A percentile compares a stretch with the other conserved stretches of the same genome.
Conservation (phyloP, 2,888 invertebrate species). For the Hecatera dysodea region DNA sequence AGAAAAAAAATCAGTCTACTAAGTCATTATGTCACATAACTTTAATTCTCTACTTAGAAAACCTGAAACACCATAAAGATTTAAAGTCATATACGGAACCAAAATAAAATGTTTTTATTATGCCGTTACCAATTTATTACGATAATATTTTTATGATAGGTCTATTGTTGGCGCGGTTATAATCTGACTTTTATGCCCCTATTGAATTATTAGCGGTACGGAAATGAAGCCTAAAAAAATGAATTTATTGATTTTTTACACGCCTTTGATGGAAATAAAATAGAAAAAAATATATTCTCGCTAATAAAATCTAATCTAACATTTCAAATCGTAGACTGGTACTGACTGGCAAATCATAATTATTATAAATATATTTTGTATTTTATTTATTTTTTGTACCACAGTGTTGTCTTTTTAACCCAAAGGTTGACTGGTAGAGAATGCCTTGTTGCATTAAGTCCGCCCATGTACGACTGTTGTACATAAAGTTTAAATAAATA, state of each 20-base stretch:
- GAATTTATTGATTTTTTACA: conserved; percentile 42
- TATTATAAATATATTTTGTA: too few species aligned
- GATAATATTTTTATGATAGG: conserved; percentile 64
- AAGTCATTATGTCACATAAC: neutral
- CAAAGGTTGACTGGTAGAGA: too few species aligned
- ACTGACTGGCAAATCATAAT: too few species aligned
- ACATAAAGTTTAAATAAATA: too few species aligned
- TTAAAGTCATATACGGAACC: conserved; percentile 31
- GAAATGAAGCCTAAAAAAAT: conserved; percentile 41
- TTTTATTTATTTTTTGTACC: too few species aligned
- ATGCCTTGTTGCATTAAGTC: too few species aligned
- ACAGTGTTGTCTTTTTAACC: too few species aligned
- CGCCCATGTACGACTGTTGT: too few species aligned
- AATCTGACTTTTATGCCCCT: conserved; percentile 58
- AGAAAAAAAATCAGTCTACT: too few species aligned
- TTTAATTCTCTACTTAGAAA: neutral
- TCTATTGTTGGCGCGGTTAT: conserved; percentile 55
- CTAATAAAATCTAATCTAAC: too few species aligned
- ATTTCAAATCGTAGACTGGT: too few species aligned
- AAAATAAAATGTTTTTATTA: conserved; percentile 57
- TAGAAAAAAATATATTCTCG: too few species aligned
- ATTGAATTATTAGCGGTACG: conserved; percentile 57
- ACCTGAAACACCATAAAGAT: conserved; percentile 3
- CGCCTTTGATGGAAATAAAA: conserved; percentile 32
- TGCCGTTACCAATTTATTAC: conserved; percentile 61